These are phyloP conservation scores for Orchesellides sinensis DNA, from an alignment of 2,888 invertebrate species.

Conservation along the genomic window DNA sequence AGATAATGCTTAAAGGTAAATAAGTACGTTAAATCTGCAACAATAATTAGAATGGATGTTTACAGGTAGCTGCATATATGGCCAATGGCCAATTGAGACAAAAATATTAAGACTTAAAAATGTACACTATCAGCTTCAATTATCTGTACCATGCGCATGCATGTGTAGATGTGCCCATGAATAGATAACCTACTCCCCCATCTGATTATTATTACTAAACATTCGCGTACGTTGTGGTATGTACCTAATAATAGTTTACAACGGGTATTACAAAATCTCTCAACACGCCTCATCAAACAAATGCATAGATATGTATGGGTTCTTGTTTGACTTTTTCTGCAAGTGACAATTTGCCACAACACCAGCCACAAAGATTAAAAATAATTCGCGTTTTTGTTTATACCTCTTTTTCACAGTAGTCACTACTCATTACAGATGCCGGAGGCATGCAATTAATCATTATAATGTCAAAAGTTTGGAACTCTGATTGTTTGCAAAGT, in stretches of 20 bases:
- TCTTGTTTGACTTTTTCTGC: too few relatives aligned
- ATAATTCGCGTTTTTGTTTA: background rate
- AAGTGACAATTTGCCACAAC: conserved; percentile 9
- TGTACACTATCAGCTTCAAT: conserved; percentile 19
- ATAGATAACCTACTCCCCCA: too few relatives aligned
- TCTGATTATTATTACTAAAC: too few relatives aligned
- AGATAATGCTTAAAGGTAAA: too few relatives aligned
- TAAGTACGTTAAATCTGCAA: background rate
- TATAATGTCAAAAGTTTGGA: conserved; percentile 15
- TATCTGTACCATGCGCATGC: conserved; percentile 7
- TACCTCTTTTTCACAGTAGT: background rate
- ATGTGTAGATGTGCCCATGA: too few relatives aligned
- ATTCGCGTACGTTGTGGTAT: background rate
- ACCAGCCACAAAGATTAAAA: background rate
- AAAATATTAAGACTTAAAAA: background rate
- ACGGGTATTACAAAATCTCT: background rate
- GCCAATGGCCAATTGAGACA: background rate
- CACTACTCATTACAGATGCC: background rate
- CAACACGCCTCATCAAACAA: conserved; percentile 13
- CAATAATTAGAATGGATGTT: background rate
- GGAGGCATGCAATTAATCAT: conserved; percentile 33
- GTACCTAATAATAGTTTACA: background rate
- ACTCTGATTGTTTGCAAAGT: conserved; percentile 2
- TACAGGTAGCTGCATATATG: conserved; percentile 2
- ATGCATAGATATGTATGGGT: too few relatives aligned